Conservation (phyloP, 2,113 vertebrate genomes). For the Abramis brama region DNA sequence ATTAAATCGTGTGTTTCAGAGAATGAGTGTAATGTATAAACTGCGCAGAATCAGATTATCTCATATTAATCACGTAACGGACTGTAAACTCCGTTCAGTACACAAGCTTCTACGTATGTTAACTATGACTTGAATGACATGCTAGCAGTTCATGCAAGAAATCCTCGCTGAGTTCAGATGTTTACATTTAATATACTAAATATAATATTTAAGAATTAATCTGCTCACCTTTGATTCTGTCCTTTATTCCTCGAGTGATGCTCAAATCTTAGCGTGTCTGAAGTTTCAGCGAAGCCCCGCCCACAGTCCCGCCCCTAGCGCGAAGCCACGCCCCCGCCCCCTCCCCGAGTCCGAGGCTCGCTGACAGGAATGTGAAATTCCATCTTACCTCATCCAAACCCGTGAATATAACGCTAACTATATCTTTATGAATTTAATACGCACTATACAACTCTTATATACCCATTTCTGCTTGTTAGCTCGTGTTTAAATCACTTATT, state of each 20-base stretch:
- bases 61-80: too few relatives aligned
- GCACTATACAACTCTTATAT: not conserved
- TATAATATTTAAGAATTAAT: not conserved
- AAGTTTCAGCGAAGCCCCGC: conserved; percentile 43
- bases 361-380: not conserved
- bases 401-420: not conserved
- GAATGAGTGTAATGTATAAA: too few relatives aligned
- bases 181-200: conserved; percentile 48
- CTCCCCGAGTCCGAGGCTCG: conserved; percentile 22
- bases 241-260: conserved; percentile 56
- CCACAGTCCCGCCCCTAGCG: conserved; percentile 63
- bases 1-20: not conserved
- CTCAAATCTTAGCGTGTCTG: conserved; percentile 67
- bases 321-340: conserved; percentile 61
- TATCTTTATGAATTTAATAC: not conserved
- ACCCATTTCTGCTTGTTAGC: not conserved
- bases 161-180: not conserved
- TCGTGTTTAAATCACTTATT: not conserved
- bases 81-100: not conserved
- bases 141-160: not conserved
- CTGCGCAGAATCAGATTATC: not conserved
- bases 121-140: not conserved
- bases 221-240: conserved; percentile 60
- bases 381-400: not conserved
- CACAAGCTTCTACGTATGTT: not conserved